Evolutionary conservation across 1,140 invertebrate species (phyloP), one percentile per base, ranked within the genome.

Genomic region (Drosophila leontia): DNA sequence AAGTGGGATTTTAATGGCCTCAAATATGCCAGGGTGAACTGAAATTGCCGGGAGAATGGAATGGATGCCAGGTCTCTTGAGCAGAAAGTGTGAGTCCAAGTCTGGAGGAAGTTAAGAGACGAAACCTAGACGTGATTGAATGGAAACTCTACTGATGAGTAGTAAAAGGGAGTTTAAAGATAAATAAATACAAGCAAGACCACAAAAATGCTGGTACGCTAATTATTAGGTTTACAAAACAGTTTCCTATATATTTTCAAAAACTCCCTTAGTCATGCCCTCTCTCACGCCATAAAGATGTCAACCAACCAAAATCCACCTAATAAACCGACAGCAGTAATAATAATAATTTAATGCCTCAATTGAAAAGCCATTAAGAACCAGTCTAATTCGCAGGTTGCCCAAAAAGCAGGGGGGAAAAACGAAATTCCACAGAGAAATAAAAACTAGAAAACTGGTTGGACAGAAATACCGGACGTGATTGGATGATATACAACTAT

Each of bases 401-500:
- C 32, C 60, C 48, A n/a, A 29, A 34, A 68, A 48, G 9, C 35
- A 39, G 42, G 62, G 44, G 11, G 44, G 26, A 41, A 47, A 47
- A 15, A 32, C 17, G 29, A 48, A n/a, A 48, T 58, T 23, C 15
- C 23, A 35, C 37, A 70, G 44, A 42, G 44, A 53, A 37, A 60
- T 48, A 29, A 19, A 68, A 71, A 51, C 3, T 50, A 44, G 37
- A 15, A 64, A 76, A 61, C 63, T 72, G 67, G 76, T 77, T 58
- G 59, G 70, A 71, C 64, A 85, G 67, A 80, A 85, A 90, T 79
- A 88, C 81, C 85, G 85, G 85, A 90, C 85, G 75, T 90, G 82
- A 88, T 88, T 90, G 85, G 85, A 90, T 90, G 85, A 88, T 88
- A 90, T 77, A 84, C 69, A 81, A 90, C 75, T 80, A 82, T 86